A percentile compares a stretch with the other conserved stretches of the same genome.
Conservation (phyloP, 2,113 vertebrate species). For the Rhea pennata region DNA sequence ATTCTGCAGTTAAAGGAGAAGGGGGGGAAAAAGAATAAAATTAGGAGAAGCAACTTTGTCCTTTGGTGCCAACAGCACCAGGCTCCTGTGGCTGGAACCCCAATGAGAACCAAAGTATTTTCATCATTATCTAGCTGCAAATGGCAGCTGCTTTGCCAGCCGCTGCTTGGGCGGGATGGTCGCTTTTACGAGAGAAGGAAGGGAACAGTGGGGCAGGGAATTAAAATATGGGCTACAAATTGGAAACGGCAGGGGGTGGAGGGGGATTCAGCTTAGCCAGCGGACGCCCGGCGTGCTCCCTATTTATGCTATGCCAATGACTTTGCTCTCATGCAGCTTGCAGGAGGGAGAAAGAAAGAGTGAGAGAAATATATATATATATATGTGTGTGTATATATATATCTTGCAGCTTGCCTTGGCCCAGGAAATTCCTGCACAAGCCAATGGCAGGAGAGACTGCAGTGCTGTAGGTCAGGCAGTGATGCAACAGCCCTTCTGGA, state of each 20-base stretch:
- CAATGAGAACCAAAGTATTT: constrained; percentile 9
- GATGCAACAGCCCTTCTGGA: background rate
- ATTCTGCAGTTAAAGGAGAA: background rate
- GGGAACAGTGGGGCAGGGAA: constrained; percentile 55
- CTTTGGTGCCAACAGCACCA: background rate
- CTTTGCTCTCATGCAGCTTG: constrained; percentile 22
- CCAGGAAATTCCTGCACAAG: background rate
- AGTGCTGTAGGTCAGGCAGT: background rate
- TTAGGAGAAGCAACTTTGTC: background rate
- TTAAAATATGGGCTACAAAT: constrained; percentile 58
- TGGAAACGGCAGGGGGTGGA: background rate
- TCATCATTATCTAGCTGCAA: constrained; percentile 8
- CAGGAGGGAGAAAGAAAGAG: background rate
- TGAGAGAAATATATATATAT: background rate
- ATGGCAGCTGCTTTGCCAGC: constrained; percentile 18
- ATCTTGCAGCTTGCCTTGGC: background rate
- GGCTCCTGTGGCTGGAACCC: constrained; percentile 25
- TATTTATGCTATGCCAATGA: background rate
- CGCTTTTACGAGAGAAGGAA: background rate
- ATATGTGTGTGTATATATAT: background rate
- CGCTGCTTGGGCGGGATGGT: background rate
- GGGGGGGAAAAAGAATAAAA: background rate
- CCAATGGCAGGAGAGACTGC: background rate
- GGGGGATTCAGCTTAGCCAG: background rate
- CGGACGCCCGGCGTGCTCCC: background rate